These are phyloP conservation scores for Pristis pectinata DNA, from an alignment of 2,797 vertebrate species.

Conservation along the genomic window DNA sequence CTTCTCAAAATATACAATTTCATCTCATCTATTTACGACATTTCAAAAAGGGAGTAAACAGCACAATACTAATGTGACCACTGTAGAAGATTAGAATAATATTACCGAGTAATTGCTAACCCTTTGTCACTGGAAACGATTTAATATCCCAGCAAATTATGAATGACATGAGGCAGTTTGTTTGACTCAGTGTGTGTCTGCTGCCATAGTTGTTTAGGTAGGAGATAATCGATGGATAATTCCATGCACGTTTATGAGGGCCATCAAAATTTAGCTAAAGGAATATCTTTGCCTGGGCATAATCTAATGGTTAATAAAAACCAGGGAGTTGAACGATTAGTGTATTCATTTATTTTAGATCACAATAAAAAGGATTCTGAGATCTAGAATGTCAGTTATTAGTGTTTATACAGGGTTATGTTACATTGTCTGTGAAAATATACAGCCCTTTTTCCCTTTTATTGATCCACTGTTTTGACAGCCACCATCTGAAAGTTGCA, in stretches of 20 bases:
- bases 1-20: slow-evolving; percentile 39
- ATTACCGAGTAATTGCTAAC: slow-evolving; percentile 15
- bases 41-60: slow-evolving; percentile 31
- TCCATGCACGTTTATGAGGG: not conserved
- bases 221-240: not conserved
- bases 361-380: not conserved
- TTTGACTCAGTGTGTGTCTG: not conserved
- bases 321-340: not conserved
- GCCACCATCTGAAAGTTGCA: not conserved
- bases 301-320: not conserved
- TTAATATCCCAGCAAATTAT: slow-evolving; percentile 22
- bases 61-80: slow-evolving; percentile 20
- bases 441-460: not conserved
- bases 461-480: not conserved
- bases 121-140: not conserved
- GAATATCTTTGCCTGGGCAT: not conserved
- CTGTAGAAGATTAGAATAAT: slow-evolving; percentile 26
- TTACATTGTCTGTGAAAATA: not conserved
- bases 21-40: slow-evolving; percentile 15
- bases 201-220: not conserved
- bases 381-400: not conserved
- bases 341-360: not conserved
- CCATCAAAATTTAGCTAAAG: not conserved
- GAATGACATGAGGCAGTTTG: not conserved
- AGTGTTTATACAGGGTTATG: not conserved